phyloP scores from a whole-genome alignment of 2,888 invertebrate genomes.

The Neoascia interrupta region DNA sequence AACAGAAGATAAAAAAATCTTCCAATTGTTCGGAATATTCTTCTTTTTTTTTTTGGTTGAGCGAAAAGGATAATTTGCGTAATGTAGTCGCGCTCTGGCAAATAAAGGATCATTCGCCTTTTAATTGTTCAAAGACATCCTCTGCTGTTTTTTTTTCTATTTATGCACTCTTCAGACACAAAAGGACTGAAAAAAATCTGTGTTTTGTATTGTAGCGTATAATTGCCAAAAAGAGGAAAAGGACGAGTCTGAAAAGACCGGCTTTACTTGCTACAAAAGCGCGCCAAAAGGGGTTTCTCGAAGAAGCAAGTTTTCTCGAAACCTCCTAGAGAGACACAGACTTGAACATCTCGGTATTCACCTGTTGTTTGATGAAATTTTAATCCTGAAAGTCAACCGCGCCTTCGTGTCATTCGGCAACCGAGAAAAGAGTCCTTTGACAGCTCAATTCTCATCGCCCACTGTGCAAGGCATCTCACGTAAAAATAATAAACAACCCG shows the following conservation, averaged over 20 bases:
- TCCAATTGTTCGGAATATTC: no score
- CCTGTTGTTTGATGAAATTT: conserved; percentile 39
- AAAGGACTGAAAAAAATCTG: neutral
- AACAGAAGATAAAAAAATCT: neutral
- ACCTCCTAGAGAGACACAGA: neutral
- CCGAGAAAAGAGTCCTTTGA: conserved; percentile 9
- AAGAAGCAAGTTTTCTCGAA: conserved; percentile 4
- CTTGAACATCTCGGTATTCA: conserved; percentile 33
- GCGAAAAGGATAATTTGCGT: conserved; percentile 33
- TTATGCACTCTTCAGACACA: neutral
- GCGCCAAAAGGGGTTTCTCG: conserved; percentile 55
- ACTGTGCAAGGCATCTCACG: no score
- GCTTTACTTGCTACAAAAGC: conserved; percentile 61
- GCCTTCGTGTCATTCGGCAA: conserved; percentile 40
- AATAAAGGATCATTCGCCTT: conserved; percentile 57
- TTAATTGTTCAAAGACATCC: conserved; percentile 58
- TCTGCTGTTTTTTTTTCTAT: conserved; percentile 1
- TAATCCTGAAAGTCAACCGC: conserved; percentile 64
- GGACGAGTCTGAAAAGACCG: conserved; percentile 26
- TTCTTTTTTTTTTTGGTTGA: no score
- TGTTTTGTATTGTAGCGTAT: conserved; percentile 49
- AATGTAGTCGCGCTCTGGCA: conserved; percentile 40
- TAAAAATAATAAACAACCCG: no score
- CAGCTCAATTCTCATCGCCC: conserved; percentile 48
- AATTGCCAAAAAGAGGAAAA: conserved; percentile 41